phyloP scores from a whole-genome alignment of 1,140 invertebrate species.

The Belonocnema kinseyi region DNA sequence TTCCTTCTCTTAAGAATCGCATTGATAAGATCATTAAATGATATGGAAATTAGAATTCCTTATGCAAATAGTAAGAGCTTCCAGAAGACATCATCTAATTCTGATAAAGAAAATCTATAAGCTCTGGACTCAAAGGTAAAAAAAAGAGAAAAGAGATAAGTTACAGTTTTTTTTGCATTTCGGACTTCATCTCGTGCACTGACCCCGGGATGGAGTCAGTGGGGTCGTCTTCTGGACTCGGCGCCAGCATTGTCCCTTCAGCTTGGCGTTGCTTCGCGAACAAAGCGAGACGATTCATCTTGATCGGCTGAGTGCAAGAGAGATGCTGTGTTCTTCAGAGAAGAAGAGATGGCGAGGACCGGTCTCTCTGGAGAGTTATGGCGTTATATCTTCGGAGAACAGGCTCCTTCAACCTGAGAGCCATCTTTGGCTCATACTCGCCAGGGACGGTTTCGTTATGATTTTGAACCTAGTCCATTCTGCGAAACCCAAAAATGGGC shows the following conservation, averaged over 20 bases:
- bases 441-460: constrained; percentile 13
- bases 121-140: no score
- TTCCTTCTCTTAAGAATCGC: no score
- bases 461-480: neutral
- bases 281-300: constrained; percentile 29
- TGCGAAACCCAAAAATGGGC: neutral
- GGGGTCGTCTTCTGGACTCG: constrained; percentile 25
- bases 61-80: no score
- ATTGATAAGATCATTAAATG: no score
- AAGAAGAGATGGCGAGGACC: constrained; percentile 24
- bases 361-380: constrained; percentile 28
- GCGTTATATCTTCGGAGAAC: constrained; percentile 27
- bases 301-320: constrained; percentile 8
- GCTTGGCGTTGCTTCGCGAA: neutral
- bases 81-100: no score
- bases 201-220: constrained; percentile 10
- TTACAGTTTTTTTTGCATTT: constrained; percentile 7
- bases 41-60: no score
- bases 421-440: constrained; percentile 11
- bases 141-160: neutral
- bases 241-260: constrained; percentile 30
- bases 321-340: constrained; percentile 9
- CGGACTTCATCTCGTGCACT: neutral
- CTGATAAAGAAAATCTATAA: no score
- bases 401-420: constrained; percentile 29